Evolutionary conservation across 2,888 invertebrate genomes (phyloP).

Genomic region (Aleiodes leptofemur): DNA sequence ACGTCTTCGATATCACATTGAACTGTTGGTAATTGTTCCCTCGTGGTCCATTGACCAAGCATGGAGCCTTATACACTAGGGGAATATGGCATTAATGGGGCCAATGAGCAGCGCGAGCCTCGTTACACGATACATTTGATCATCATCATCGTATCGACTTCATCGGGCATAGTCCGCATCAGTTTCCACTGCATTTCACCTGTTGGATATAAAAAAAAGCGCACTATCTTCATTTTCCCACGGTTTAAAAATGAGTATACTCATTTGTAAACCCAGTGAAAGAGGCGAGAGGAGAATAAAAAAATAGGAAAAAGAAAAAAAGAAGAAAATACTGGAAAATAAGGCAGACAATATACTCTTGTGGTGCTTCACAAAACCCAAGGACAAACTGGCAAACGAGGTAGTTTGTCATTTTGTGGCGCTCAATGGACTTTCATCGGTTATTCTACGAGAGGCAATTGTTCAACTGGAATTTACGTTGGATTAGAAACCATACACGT

Average conservation of each 20-base stretch:
- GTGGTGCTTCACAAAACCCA: slow-evolving; percentile 10
- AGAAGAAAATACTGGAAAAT: neutral
- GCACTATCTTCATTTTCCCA: neutral
- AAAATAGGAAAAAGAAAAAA: too few species aligned
- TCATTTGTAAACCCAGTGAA: too few species aligned
- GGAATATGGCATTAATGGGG: slow-evolving; percentile 38
- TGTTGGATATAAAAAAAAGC: neutral
- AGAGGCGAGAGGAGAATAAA: too few species aligned
- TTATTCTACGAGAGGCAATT: slow-evolving; percentile 50
- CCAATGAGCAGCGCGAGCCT: slow-evolving; percentile 36
- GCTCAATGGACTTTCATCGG: slow-evolving; percentile 21
- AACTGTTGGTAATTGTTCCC: slow-evolving; percentile 41
- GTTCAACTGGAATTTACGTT: slow-evolving; percentile 50
- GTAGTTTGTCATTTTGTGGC: slow-evolving; percentile 25
- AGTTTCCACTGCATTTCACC: slow-evolving; percentile 34
- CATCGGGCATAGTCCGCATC: neutral
- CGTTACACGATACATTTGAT: slow-evolving; percentile 43
- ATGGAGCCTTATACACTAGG: slow-evolving; percentile 29
- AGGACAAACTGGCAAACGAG: slow-evolving; percentile 22
- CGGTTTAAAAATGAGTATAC: slow-evolving; percentile 1
- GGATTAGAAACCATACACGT: slow-evolving; percentile 51
- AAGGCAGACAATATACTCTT: too few species aligned
- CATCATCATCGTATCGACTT: slow-evolving; percentile 31
- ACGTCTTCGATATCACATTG: slow-evolving; percentile 10
- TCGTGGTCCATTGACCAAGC: slow-evolving; percentile 47